phyloP scores from a whole-genome alignment of 2,888 invertebrate species.

The Diarsia dahlii region DNA sequence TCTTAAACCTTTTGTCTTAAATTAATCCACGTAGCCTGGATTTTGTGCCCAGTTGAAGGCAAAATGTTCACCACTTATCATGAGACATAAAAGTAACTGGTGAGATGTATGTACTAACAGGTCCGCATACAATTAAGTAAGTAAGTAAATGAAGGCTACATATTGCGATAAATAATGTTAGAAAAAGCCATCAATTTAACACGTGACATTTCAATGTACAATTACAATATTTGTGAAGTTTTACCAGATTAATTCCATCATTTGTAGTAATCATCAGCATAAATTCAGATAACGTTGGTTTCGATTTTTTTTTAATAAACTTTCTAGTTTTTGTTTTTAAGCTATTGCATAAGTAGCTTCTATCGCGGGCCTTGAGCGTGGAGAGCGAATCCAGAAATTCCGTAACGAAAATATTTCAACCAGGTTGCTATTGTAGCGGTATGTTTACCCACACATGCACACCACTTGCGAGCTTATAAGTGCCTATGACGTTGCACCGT shows the following conservation, averaged over 20 bases:
- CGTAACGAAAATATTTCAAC: too few relatives aligned
- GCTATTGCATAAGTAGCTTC: too few relatives aligned
- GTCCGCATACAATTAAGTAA: not conserved
- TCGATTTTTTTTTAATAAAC: not conserved
- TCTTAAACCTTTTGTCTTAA: slow-evolving; percentile 31
- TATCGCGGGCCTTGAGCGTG: too few relatives aligned
- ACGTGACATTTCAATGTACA: slow-evolving; percentile 5
- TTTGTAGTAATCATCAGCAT: not conserved
- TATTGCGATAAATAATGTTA: not conserved
- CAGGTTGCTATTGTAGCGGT: too few relatives aligned
- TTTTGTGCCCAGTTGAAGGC: too few relatives aligned
- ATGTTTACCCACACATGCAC: too few relatives aligned
- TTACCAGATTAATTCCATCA: slow-evolving; percentile 7
- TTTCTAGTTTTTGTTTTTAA: too few relatives aligned
- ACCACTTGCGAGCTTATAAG: too few relatives aligned
- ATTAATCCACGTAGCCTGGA: not conserved
- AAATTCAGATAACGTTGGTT: not conserved
- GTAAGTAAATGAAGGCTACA: slow-evolving; percentile 1
- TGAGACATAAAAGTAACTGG: not conserved
- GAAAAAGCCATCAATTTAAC: slow-evolving; percentile 22
- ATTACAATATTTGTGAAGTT: slow-evolving; percentile 25
- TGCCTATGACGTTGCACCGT: too few relatives aligned
- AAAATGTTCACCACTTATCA: too few relatives aligned
- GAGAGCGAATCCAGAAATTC: too few relatives aligned
- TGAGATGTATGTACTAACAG: not conserved